These are phyloP conservation scores for Rhabdophis nuchalis DNA, from an alignment of 2,797 vertebrate genomes.

Conservation along the genomic window DNA sequence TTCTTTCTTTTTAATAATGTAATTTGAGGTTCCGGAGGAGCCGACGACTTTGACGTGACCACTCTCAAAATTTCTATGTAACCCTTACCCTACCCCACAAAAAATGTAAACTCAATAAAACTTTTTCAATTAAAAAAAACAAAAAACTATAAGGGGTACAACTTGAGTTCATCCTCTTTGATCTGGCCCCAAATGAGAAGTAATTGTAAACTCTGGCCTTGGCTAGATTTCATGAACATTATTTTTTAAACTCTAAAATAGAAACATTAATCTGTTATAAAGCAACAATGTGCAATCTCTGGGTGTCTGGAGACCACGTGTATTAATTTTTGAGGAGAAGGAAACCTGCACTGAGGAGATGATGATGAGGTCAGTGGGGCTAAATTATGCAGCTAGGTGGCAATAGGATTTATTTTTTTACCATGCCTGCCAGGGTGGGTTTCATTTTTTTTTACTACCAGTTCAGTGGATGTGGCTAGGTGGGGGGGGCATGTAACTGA, in stretches of 20 bases:
- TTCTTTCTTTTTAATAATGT: too few species aligned
- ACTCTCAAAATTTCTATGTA: too few species aligned
- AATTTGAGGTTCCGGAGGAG: too few species aligned
- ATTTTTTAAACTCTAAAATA: not conserved
- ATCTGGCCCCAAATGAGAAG: not conserved
- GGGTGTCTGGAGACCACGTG: not conserved
- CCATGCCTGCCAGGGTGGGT: not conserved
- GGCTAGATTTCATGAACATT: not conserved
- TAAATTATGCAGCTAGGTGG: not conserved
- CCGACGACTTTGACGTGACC: too few species aligned
- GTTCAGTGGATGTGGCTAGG: too few species aligned
- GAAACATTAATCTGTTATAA: not conserved
- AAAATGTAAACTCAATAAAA: too few species aligned
- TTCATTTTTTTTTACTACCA: too few species aligned
- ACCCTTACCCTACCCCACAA: too few species aligned
- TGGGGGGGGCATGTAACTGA: too few species aligned
- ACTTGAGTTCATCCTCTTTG: not conserved
- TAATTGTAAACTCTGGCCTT: not conserved
- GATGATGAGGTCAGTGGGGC: not conserved
- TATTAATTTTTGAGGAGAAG: not conserved
- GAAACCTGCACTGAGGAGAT: not conserved
- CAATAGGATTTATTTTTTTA: not conserved
- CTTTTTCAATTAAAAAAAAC: too few species aligned
- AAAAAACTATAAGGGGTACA: not conserved
- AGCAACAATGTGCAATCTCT: not conserved